A percentile compares a stretch with the other conserved stretches of the same genome.
Evolutionary conservation across 2,113 vertebrate genomes (phyloP).

Genomic region (Actinemys pallida): DNA sequence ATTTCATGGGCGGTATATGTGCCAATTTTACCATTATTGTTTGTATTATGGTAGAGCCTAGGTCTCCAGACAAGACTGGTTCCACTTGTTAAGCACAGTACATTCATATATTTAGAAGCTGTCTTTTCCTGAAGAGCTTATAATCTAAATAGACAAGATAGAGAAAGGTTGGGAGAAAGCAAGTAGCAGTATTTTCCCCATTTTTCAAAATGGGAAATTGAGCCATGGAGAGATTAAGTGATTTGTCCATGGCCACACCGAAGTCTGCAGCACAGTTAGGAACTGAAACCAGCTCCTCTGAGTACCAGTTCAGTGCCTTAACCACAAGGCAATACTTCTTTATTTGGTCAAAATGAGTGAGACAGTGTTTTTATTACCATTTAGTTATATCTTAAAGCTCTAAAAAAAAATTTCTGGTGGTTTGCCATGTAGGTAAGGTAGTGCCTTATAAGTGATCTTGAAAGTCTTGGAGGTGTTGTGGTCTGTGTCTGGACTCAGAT

Average conservation of each 20-base stretch:
- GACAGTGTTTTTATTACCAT: neutral
- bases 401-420: neutral
- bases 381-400: neutral
- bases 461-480: neutral
- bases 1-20: neutral
- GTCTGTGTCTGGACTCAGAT: neutral
- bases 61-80: neutral
- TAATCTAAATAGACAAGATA: neutral
- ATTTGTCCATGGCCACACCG: neutral
- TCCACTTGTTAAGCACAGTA: neutral
- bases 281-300: neutral
- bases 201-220: neutral
- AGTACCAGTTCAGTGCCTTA: neutral
- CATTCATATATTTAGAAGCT: neutral
- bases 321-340: neutral
- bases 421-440: neutral
- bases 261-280: neutral
- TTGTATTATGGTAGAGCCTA: neutral
- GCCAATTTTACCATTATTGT: neutral
- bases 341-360: neutral
- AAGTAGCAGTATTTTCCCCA: neutral
- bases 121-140: neutral
- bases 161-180: neutral
- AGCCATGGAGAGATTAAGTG: neutral
- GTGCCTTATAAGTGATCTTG: neutral